phyloP scores from a whole-genome alignment of 2,888 invertebrate genomes.

The Iselma pallidipennis region DNA sequence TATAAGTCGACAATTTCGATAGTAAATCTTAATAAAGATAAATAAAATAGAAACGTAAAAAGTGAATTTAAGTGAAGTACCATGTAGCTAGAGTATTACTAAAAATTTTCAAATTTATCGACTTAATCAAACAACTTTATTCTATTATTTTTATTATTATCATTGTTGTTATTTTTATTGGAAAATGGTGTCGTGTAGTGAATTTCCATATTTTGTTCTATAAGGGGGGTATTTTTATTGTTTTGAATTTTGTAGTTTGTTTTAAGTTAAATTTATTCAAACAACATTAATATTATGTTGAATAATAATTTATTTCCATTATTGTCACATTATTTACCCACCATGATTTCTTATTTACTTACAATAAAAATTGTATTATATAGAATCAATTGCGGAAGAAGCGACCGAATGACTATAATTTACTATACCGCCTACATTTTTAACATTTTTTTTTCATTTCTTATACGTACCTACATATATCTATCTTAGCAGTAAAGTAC shows the following conservation, averaged over 20 bases:
- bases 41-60: slow-evolving; percentile 24
- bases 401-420: slow-evolving; percentile 12
- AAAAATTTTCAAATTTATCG: slow-evolving; percentile 21
- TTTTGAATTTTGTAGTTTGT: slow-evolving; percentile 3
- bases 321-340: slow-evolving; percentile 12
- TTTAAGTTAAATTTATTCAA: background rate
- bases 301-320: slow-evolving; percentile 7
- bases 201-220: background rate
- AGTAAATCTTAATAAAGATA: slow-evolving; percentile 20
- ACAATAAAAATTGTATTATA: slow-evolving; percentile 11
- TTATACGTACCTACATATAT: slow-evolving; percentile 9
- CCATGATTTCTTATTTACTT: slow-evolving; percentile 10
- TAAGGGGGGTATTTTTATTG: slow-evolving; percentile 9
- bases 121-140: slow-evolving; percentile 21
- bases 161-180: background rate
- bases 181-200: background rate
- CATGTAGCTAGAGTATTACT: slow-evolving; percentile 13
- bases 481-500: slow-evolving; percentile 13
- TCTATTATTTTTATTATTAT: background rate
- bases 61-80: slow-evolving; percentile 16
- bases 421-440: slow-evolving; percentile 9
- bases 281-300: background rate
- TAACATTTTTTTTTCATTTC: background rate
- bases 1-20: slow-evolving; percentile 9
- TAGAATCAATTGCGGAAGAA: slow-evolving; percentile 17